These are phyloP conservation scores for Oceanites oceanicus DNA, from an alignment of 2,113 vertebrate species.

Conservation along the genomic window DNA sequence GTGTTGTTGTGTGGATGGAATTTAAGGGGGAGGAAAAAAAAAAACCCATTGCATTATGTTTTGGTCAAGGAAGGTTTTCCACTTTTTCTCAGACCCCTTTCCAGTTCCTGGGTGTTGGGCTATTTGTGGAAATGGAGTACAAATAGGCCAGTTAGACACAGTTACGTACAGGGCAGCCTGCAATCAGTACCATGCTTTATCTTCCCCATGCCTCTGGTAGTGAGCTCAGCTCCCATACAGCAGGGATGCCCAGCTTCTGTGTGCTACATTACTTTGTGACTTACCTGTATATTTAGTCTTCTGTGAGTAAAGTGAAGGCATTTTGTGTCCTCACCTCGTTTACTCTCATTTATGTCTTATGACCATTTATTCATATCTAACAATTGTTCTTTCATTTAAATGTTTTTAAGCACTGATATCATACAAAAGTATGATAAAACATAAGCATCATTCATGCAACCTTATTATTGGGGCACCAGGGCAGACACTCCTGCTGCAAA, in stretches of 20 bases:
- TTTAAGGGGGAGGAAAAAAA: background rate
- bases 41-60: background rate
- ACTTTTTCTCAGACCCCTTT: background rate
- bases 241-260: background rate
- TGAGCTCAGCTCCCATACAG: background rate
- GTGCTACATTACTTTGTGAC: background rate
- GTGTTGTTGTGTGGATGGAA: background rate
- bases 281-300: background rate
- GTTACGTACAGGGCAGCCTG: background rate
- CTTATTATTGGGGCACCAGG: background rate
- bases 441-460: accelerated
- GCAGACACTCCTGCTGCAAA: background rate
- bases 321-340: background rate
- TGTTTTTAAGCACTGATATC: background rate
- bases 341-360: background rate
- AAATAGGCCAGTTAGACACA: background rate
- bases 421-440: background rate
- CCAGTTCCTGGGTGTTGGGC: background rate
- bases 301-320: background rate
- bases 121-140: background rate
- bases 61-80: background rate
- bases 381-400: background rate
- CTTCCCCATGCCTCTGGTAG: background rate
- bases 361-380: background rate
- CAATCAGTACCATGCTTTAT: background rate